Evolutionary conservation across 2,888 invertebrate species (phyloP).

Genomic region (Aplocera efformata): DNA sequence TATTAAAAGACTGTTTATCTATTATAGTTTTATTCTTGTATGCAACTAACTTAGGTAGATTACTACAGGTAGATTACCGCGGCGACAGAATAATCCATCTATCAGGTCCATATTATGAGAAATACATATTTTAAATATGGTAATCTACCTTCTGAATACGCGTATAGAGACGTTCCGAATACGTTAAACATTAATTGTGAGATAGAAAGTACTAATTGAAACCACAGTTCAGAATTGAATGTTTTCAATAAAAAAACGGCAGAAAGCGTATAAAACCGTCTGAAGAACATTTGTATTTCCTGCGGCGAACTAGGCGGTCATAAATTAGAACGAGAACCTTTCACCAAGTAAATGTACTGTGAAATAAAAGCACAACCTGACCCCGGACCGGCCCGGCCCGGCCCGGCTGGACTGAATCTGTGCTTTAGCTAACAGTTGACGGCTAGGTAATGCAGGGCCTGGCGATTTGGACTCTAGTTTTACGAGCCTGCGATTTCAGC

Average conservation of each 20-base stretch:
- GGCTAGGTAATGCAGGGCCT: neutral
- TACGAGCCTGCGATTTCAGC: neutral
- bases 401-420: constrained; percentile 4
- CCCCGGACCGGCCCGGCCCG: neutral
- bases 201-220: too few species aligned
- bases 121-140: too few species aligned
- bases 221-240: too few species aligned
- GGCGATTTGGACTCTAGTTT: constrained; percentile 1
- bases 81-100: too few species aligned
- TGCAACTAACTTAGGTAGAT: too few species aligned
- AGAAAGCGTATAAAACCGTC: constrained; percentile 19
- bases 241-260: constrained; percentile 10
- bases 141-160: too few species aligned
- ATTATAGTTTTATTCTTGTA: too few species aligned
- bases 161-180: too few species aligned
- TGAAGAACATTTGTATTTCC: constrained; percentile 22
- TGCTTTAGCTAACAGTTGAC: constrained; percentile 11
- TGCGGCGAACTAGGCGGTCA: constrained; percentile 30
- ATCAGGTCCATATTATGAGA: too few species aligned
- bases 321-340: constrained; percentile 40
- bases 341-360: constrained; percentile 41
- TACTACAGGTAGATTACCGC: too few species aligned
- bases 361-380: constrained; percentile 32
- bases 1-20: too few species aligned
- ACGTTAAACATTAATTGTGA: too few species aligned